A percentile compares a stretch with the other conserved stretches of the same genome.
These are phyloP conservation scores for Ameiurus melas DNA, from an alignment of 2,113 vertebrate genomes.

Conservation along the genomic window DNA sequence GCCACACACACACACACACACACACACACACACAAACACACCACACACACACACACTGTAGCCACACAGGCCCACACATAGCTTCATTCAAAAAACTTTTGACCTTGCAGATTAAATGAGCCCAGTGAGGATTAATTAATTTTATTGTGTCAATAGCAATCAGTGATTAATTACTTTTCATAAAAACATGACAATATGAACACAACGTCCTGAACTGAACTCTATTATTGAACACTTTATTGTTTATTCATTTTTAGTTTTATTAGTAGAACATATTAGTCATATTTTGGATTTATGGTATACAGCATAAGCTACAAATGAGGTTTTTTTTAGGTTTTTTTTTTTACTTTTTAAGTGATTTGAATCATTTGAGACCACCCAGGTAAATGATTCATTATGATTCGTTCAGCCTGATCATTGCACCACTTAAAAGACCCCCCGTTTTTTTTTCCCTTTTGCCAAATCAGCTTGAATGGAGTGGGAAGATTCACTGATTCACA, in stretches of 20 bases:
- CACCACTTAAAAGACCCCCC: no score
- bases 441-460: background rate
- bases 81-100: background rate
- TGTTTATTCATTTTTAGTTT: background rate
- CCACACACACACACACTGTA: background rate
- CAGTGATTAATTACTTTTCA: slow-evolving; percentile 10
- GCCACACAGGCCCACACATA: background rate
- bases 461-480: background rate
- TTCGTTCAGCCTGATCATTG: no score
- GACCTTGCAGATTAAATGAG: background rate
- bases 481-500: background rate
- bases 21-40: background rate
- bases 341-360: background rate
- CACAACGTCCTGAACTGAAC: background rate
- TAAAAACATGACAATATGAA: background rate
- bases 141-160: background rate
- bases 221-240: background rate
- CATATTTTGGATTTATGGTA: background rate
- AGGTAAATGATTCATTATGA: background rate
- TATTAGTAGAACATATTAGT: background rate
- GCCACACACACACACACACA: background rate
- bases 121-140: background rate
- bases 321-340: background rate
- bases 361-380: background rate
- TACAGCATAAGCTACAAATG: background rate